Base-by-base conservation (phyloP, 2,888 invertebrate species). In the Epistrophella euchroma region DNA sequence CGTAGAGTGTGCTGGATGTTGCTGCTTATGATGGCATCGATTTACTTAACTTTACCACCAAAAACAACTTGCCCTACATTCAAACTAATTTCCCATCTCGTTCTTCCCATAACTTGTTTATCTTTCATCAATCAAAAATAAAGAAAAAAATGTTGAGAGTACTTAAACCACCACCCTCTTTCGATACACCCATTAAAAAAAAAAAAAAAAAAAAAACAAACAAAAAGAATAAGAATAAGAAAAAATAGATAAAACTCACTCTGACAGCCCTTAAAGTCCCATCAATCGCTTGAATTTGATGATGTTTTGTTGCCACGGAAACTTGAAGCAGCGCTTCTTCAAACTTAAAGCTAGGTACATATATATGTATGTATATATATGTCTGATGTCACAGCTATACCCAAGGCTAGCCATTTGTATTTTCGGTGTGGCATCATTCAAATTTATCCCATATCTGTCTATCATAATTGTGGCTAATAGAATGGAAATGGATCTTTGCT, bases 391-490 rank as follows among this genome's bases (percentile, higher is more conserved):
- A 66, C 74, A 62, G 37, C 32, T 43, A 37, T 32, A 43, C 25
- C 50, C 25, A 52, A 32, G 37, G 13, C 35, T 40, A 52, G 58
- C 72, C 40, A 28, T 80, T 35, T 43, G 62, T 71, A 35, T 66
- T 74, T 70, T 74, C 37, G n/a, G 64, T 58, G 73, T 58, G 73
- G 70, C 83, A 78, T 83, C 74, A 70, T 45, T 83, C 79, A 78
- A 77, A 71, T 86, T 71, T 78, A 86, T 77, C 86, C 86, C 86
- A 86, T 86, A 86, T 86, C 86, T 86, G 86, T 86, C 86, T 66
- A 86, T 86, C 86, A 77, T 82, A 82, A 86, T 86, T 86, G 86
- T 70, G 66, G 70, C 77, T 82, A 82, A 86, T 77, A 78, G 82
- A 86, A 86, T 82, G 73, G 79, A 79, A 86, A 86, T 81, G 74